Evolutionary conservation across 1,140 invertebrate genomes (phyloP).

Genomic region (Bombus polaris): DNA sequence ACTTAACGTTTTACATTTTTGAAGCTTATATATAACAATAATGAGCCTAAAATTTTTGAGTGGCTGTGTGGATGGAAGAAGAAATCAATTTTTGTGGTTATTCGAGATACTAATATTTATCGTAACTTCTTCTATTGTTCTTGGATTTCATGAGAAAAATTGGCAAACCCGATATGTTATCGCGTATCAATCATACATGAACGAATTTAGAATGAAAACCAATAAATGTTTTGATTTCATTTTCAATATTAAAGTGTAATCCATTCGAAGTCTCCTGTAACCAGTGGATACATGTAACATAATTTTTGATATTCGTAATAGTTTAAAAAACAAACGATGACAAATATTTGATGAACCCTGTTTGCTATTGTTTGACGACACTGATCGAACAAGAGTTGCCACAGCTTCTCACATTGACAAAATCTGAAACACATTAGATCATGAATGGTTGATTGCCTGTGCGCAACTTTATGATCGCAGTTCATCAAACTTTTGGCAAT

Average conservation of each 20-base stretch:
- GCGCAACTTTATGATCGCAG: slow-evolving; percentile 1
- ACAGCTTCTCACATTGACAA: not conserved
- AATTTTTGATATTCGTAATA: not conserved
- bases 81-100: not conserved
- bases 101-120: not conserved
- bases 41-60: not conserved
- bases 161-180: not conserved
- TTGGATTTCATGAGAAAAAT: not conserved
- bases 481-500: slow-evolving; percentile 35
- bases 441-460: slow-evolving; percentile 15
- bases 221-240: not conserved
- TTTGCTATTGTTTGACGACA: not conserved
- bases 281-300: not conserved
- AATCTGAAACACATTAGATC: slow-evolving; percentile 6
- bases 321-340: not conserved
- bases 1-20: not conserved
- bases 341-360: not conserved
- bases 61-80: not conserved
- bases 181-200: not conserved
- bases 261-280: too few species aligned
- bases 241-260: not conserved
- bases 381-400: not conserved
- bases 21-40: not conserved
- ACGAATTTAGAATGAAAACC: not conserved
- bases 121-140: not conserved